These are phyloP conservation scores for Hippasteria phrygiana DNA, from an alignment of 53 echinoderm and acorn worm genomes.

Conservation along the genomic window DNA sequence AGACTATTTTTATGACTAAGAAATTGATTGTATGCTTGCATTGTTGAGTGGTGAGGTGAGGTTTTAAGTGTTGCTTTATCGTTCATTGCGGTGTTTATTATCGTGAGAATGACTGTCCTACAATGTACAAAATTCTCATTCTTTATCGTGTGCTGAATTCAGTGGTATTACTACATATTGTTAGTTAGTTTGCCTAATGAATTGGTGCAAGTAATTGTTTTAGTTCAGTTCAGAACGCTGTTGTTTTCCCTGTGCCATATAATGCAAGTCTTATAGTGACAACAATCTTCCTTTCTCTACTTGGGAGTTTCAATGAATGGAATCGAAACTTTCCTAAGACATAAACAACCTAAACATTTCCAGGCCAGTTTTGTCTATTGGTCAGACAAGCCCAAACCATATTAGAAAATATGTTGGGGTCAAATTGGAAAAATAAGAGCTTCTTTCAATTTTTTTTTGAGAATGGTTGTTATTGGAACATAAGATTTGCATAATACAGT, in stretches of 20 bases:
- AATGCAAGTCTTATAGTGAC: conserved; percentile 13
- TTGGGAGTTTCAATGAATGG: not conserved
- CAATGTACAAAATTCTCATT: conserved; percentile 17
- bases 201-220: conserved; percentile 44
- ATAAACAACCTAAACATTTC: too few species aligned
- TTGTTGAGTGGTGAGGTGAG: not conserved
- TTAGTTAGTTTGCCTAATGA: not conserved
- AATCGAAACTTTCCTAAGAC: too few species aligned
- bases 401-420: not conserved
- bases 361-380: too few species aligned
- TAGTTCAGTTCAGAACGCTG: not conserved
- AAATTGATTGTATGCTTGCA: conserved; percentile 40
- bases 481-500: conserved; percentile 27
- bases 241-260: conserved; percentile 7
- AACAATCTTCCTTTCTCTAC: not conserved
- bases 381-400: too few species aligned
- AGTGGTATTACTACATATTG: conserved; percentile 2
- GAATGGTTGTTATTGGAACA: not conserved
- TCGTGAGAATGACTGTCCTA: not conserved
- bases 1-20: conserved; percentile 65
- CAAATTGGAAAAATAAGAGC: too few species aligned
- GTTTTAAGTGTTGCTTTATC: not conserved
- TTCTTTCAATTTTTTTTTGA: not conserved
- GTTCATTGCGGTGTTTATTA: conserved; percentile 12
- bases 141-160: conserved; percentile 66